Evolutionary conservation across 2,888 invertebrate genomes (phyloP), one percentile per base, ranked within the genome.

Genomic region (Anoncus sp.): DNA sequence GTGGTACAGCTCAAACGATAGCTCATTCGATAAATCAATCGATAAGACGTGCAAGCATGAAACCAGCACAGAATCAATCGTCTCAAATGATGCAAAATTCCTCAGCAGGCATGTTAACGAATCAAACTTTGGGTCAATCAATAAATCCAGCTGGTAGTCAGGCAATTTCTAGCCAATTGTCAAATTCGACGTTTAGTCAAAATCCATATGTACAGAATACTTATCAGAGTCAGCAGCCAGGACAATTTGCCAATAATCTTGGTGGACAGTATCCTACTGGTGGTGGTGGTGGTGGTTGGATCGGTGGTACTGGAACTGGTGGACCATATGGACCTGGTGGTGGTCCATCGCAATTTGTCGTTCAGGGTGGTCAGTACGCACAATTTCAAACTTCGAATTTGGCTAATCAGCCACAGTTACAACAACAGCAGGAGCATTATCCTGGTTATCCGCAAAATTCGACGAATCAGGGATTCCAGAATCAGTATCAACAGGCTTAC

Each of bases 121-220:
- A 90, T 59, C 92, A 93, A n/a, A n/a, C n/a, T n/a, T n/a, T n/a
- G n/a, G n/a, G 91, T 92, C 92, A 12, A 14, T 51, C 18, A 62
- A 66, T 47, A 62, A n/a, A 67, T 55, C 53, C 60, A 18, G 31
- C 81, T 67, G 3, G 77, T 38, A 38, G 12, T 38, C 38, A 59
- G 79, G 81, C 22, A 47, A 81, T 86, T 62, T 89, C 92, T 73
- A 92, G 92, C 80, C 91, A 92, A 77, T 85, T 92, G 83, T 87
- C 92, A 79, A 91, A 92, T 67, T 92, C 84, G 31, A 85, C 84
- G 38, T 51, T 83, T 35, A 82, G 81, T 24, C 87, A 85, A 47
- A 85, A 80, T 73, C 75, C 82, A 12, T 84, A 84, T 47, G 59
- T 62, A 51, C 77, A 82, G 53, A 84, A 79, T 63, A 74, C 77